Evolutionary conservation across 2,888 invertebrate genomes (phyloP).

Genomic region (Zele albiditarsus): DNA sequence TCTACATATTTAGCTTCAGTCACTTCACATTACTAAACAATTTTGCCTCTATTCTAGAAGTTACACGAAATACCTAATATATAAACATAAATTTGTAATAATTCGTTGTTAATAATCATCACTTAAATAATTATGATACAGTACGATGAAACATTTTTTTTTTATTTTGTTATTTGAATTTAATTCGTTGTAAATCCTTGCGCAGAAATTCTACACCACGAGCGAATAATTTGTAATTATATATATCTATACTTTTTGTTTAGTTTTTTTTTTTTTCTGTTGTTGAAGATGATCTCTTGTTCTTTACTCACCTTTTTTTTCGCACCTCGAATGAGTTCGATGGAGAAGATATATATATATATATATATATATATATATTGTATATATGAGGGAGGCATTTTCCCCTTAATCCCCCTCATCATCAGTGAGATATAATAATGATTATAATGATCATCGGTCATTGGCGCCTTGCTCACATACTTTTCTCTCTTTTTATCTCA

Average conservation of each 20-base stretch:
- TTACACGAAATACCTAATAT: too few relatives aligned
- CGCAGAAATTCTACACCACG: background rate
- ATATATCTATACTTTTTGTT: background rate
- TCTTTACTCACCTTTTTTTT: background rate
- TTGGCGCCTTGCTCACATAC: constrained; percentile 30
- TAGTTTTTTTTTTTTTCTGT: background rate
- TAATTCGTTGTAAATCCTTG: background rate
- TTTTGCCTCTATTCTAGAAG: too few relatives aligned
- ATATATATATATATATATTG: background rate
- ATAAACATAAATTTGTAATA: background rate
- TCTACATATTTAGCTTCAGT: too few relatives aligned
- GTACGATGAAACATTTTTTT: background rate
- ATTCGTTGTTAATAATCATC: background rate
- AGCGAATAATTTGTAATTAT: constrained; percentile 10
- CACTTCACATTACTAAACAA: too few relatives aligned
- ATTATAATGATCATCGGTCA: constrained; percentile 43
- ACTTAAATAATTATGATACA: background rate
- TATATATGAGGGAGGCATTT: background rate
- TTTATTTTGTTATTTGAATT: background rate
- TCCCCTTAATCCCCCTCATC: constrained; percentile 19
- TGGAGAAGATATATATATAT: background rate
- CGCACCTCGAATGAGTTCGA: background rate
- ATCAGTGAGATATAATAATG: constrained; percentile 32
- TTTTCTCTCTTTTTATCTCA: background rate
- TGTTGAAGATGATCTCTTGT: constrained; percentile 1